Base-by-base conservation (phyloP, 2,113 vertebrate genomes). In the Urocynchramus pylzowi region DNA sequence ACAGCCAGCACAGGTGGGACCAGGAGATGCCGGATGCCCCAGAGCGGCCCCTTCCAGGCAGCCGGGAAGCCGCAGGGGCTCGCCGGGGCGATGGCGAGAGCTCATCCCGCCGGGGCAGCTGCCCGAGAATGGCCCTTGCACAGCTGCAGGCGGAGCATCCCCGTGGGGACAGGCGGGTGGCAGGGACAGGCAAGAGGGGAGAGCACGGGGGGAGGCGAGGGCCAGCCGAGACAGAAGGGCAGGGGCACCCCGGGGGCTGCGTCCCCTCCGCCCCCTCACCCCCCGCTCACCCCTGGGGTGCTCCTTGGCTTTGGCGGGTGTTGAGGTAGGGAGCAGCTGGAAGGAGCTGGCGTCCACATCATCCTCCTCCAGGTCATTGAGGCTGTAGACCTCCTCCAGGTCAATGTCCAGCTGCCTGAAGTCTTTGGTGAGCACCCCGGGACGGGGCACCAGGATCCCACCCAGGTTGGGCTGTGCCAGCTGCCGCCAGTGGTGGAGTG, bases 401-500 rank as follows among this genome's bases (percentile, higher is more conserved):
- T 99, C 99, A 2, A 96, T 96, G 35, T 99, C 98, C 37, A 99
- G 98, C 97, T 98, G 98, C 95, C 82, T 94, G 96, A 99, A 99
- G 97, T 99, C 99, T 97, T 99, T 99, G 75, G 98, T 99, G 65
- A 98, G 98, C 90, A 99, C 98, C 13, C 98, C 95, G 0, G 99
- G 99, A 3, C 98, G 98, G 37, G 98, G 98, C 75, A 98, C 98
- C 93, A 98, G 82, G 84, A 99, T 98, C 50, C 98, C 98, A 0
- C 98, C 99, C 61, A 98, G 94, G 95, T 99, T 98, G 84, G 98
- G 98, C 97, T 96, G 98, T 15, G 99, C 98, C 95, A 99, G 97
- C 96, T 99, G 98, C 97, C 99, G 98, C 99, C 99, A 99, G 92
- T 99, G 98, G 87, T 99, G 98, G 45, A 99, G 98, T 2, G 98